phyloP scores from a whole-genome alignment of 2,113 vertebrate species.

The Laticauda laticaudata region DNA sequence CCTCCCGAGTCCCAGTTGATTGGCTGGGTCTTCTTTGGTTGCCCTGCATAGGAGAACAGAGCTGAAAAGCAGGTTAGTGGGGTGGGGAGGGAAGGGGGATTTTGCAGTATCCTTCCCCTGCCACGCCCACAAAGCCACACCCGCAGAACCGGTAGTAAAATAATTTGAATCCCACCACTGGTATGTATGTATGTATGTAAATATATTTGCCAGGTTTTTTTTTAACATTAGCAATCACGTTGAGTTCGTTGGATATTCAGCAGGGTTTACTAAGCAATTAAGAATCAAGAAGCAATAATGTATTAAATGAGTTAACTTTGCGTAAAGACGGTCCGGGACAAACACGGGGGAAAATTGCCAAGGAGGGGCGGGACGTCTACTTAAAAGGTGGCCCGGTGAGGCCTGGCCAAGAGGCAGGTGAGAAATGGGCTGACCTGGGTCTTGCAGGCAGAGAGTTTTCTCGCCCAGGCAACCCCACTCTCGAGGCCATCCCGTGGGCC shows the following conservation, averaged over 20 bases:
- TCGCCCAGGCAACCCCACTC: fast-evolving
- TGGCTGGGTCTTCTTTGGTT: too few relatives aligned
- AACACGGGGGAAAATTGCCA: neutral
- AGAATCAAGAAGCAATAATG: neutral
- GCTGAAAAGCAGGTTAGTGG: too few relatives aligned
- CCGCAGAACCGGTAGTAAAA: too few relatives aligned
- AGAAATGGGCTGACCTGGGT: neutral
- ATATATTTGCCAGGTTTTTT: neutral
- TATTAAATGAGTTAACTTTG: neutral
- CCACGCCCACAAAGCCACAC: too few relatives aligned
- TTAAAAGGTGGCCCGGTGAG: neutral
- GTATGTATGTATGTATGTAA: too few relatives aligned
- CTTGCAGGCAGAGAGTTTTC: neutral
- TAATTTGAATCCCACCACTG: too few relatives aligned
- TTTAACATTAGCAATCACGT: neutral
- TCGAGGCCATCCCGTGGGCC: neutral
- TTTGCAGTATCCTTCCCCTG: too few relatives aligned
- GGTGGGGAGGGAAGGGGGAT: too few relatives aligned
- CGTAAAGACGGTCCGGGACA: neutral
- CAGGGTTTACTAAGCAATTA: neutral
- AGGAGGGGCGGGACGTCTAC: fast-evolving
- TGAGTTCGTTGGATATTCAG: neutral
- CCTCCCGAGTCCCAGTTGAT: too few relatives aligned
- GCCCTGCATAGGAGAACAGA: too few relatives aligned
- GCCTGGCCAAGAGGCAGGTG: neutral